Percentiles rank a stretch among this genome's conserved stretches.
These are phyloP conservation scores for Gymnodraco acuticeps DNA, from an alignment of 2,797 vertebrate genomes.

Conservation along the genomic window DNA sequence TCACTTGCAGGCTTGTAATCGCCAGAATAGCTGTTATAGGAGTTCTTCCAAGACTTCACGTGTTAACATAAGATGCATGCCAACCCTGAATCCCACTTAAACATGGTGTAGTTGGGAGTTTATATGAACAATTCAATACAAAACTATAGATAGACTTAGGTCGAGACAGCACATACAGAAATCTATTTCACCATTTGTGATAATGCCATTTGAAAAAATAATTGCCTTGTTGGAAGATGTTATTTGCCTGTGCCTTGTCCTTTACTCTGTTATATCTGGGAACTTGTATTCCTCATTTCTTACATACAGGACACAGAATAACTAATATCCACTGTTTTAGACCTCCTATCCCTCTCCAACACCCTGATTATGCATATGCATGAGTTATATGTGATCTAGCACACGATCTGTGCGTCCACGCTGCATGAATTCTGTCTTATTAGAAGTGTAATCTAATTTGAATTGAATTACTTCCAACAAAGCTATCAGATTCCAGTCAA, in stretches of 20 bases:
- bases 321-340: constrained; percentile 33
- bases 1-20: constrained; percentile 47
- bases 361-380: constrained; percentile 30
- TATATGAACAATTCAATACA: constrained; percentile 12
- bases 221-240: constrained; percentile 43
- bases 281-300: constrained; percentile 42
- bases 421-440: constrained; percentile 52
- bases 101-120: background rate
- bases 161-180: constrained; percentile 22
- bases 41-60: constrained; percentile 48
- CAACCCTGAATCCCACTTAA: constrained; percentile 14
- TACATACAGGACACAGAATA: constrained; percentile 36
- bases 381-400: constrained; percentile 28
- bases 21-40: constrained; percentile 28
- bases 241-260: constrained; percentile 37
- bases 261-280: constrained; percentile 40
- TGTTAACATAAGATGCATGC: constrained; percentile 35
- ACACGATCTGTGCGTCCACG: constrained; percentile 33
- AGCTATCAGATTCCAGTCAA: constrained; percentile 52
- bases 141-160: constrained; percentile 15
- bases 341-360: constrained; percentile 34
- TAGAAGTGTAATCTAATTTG: constrained; percentile 56
- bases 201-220: constrained; percentile 48
- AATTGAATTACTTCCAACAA: constrained; percentile 56
- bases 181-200: constrained; percentile 40